Base-by-base conservation (phyloP, 2,797 vertebrate genomes). In the Okamejei kenojei region DNA sequence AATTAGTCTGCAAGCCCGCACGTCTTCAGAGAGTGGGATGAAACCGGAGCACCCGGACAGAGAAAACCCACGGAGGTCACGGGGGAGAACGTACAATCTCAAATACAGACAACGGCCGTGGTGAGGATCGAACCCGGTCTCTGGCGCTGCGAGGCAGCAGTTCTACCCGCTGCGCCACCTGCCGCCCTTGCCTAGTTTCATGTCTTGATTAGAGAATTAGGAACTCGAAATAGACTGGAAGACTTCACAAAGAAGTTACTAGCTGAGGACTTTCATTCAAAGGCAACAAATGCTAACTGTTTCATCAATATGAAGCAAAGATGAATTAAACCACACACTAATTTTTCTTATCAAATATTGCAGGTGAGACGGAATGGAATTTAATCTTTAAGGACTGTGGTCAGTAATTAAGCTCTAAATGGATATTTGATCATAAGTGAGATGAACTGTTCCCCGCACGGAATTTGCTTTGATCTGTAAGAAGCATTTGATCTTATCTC, bases 381-480 rank as follows among this genome's bases (percentile, higher is more conserved):
- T 86, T 86, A 86, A 86, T 65, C 84, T 88, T 21, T 88, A 68
- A 88, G 8, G 61, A 68, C n/a, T 8, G n/a, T 86, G 82, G 58
- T 26, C 7, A 32, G 82, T 2, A n/a, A 35, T 65, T 88, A 63
- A 68, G 84, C 21, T 88, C 61, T 19, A 68, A 65, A 68, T n/a
- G 65, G 68, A 63, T 61, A 84, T 68, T 68, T 88, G 84, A 86
- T 68, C 19, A 2, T 63, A 88, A 8, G n/a, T n/a, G 68, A 68
- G 61, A 68, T 88, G 32, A 88, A 11, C 84, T 10, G 15, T 23
- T 68, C 63, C 35, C 61, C 19, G 19, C 17, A 5, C 0, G 61
- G 61, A 88, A 88, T 88, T 88, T n/a, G 35, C 84, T 68, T 68
- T 88, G 9, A 88, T 35, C 84, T 88, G 3, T 19, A 68, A 88